A percentile compares a stretch with the other conserved stretches of the same genome.
phyloP scores from a whole-genome alignment of 2,113 vertebrate species.

The Strix uralensis region DNA sequence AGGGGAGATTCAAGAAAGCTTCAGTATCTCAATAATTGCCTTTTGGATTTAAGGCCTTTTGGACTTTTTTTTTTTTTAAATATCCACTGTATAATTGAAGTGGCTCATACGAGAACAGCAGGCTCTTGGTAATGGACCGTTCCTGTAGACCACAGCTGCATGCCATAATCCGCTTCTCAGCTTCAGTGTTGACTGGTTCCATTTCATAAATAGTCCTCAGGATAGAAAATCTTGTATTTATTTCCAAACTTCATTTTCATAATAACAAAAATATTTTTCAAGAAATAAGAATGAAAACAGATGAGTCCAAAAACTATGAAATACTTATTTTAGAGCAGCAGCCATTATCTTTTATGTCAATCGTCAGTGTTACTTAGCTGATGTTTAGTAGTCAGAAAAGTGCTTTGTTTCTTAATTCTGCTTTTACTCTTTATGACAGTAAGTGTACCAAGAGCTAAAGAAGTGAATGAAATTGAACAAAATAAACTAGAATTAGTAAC shows the following conservation, averaged over 20 bases:
- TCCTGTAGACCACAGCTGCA: not conserved
- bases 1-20: not conserved
- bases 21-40: constrained; percentile 24
- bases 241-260: not conserved
- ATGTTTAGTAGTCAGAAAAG: not conserved
- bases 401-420: not conserved
- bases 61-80: too few relatives aligned
- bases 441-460: constrained; percentile 1
- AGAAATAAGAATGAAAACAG: not conserved
- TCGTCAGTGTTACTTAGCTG: not conserved
- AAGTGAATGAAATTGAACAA: constrained; percentile 19
- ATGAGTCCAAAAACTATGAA: not conserved
- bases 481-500: not conserved
- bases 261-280: not conserved
- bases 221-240: not conserved
- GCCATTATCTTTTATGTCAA: not conserved
- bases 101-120: not conserved
- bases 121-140: not conserved
- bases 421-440: not conserved
- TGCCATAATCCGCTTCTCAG: not conserved
- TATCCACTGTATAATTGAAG: not conserved
- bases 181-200: not conserved
- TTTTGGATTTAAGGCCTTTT: constrained; percentile 7
- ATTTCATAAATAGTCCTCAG: not conserved
- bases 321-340: not conserved